Percentiles rank a stretch among this genome's conserved stretches.
These are phyloP conservation scores for Caenorhabditis sp. DNA, from an alignment of 2,888 invertebrate genomes.

Conservation along the genomic window DNA sequence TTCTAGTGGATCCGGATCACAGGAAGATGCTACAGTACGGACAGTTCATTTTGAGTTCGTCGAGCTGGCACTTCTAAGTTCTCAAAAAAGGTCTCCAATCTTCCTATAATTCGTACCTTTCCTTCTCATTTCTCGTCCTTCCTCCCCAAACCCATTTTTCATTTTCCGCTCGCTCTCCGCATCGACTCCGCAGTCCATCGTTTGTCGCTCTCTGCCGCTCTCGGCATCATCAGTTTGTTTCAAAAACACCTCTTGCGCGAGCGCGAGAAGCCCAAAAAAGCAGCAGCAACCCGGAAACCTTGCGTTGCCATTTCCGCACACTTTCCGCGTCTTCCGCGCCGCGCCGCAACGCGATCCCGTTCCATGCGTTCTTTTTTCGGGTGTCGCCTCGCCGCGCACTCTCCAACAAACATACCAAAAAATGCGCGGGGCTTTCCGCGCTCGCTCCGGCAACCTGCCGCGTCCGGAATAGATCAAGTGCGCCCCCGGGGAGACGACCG, in stretches of 20 bases:
- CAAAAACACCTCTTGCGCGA: neutral
- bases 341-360: conserved; percentile 22
- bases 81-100: no score
- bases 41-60: no score
- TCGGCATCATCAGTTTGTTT: conserved; percentile 18
- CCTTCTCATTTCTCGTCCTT: neutral
- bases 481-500: conserved; percentile 3
- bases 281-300: conserved; percentile 14
- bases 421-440: neutral
- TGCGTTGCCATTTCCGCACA: conserved; percentile 10
- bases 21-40: no score
- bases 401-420: conserved; percentile 27
- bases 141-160: no score
- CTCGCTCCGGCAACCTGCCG: conserved; percentile 6
- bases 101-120: no score
- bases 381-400: conserved; percentile 5
- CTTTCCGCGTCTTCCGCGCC: conserved; percentile 11
- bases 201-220: conserved; percentile 1
- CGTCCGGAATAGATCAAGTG: conserved; percentile 53
- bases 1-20: no score
- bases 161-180: neutral
- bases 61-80: no score
- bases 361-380: conserved; percentile 46
- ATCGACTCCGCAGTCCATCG: neutral
- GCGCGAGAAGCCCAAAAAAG: conserved; percentile 3